Evolutionary conservation across 2,797 vertebrate species (phyloP).

Genomic region (Cottoperca gobio): DNA sequence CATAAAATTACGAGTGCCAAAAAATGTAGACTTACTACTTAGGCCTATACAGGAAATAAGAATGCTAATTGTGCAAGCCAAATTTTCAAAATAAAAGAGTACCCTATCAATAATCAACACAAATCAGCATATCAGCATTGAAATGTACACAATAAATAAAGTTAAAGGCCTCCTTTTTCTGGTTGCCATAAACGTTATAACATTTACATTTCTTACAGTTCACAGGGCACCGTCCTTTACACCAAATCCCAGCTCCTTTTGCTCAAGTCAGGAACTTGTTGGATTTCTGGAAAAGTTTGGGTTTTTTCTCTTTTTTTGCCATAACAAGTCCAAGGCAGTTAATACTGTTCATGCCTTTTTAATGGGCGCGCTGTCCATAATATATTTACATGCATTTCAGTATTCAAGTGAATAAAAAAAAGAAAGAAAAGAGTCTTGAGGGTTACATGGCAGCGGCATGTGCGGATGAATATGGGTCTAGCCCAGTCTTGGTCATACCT

Average conservation of each 20-base stretch:
- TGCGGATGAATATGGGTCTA: conserved; percentile 98
- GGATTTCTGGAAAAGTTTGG: conserved; percentile 77
- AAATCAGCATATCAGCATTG: conserved; percentile 85
- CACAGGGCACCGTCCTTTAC: conserved; percentile 84
- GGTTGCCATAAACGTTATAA: conserved; percentile 90
- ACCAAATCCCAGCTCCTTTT: conserved; percentile 77
- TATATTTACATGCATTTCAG: conserved; percentile 89
- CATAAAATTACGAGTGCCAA: conserved; percentile 73
- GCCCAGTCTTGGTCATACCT: conserved; percentile 98
- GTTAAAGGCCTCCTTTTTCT: conserved; percentile 88
- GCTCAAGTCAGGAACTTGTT: conserved; percentile 80
- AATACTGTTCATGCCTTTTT: conserved; percentile 74
- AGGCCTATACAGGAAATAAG: conserved; percentile 80
- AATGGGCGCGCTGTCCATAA: conserved; percentile 75
- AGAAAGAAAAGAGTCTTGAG: conserved; percentile 64
- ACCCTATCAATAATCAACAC: conserved; percentile 75
- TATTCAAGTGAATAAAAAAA: conserved; percentile 86
- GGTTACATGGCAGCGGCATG: conserved; percentile 97
- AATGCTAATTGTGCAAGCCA: conserved; percentile 88
- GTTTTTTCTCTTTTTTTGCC: conserved; percentile 57
- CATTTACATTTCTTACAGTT: conserved; percentile 95
- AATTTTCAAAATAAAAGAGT: conserved; percentile 78
- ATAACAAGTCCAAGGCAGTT: conserved; percentile 79
- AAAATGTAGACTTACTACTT: conserved; percentile 64
- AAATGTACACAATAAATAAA: conserved; percentile 94